Evolutionary conservation across 2,113 vertebrate species (phyloP).

Genomic region (Paramormyrops kingsleyae): DNA sequence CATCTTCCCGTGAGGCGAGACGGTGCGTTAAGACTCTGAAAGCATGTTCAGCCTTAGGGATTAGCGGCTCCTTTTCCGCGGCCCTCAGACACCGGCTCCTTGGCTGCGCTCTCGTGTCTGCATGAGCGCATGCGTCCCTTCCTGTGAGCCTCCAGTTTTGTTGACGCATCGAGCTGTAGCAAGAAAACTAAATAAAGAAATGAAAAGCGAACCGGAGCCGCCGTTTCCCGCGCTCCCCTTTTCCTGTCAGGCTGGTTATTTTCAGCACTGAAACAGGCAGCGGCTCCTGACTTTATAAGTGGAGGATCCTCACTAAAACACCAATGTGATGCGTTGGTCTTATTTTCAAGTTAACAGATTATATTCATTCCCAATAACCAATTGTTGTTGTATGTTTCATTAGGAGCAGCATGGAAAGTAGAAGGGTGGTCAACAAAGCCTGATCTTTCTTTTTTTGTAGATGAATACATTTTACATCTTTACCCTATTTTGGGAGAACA

Average conservation of each 20-base stretch:
- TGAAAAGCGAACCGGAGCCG: not conserved
- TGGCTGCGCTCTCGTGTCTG: not conserved
- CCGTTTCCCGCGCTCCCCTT: not conserved
- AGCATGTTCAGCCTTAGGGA: not conserved
- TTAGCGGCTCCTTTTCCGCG: not conserved
- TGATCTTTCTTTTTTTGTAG: not conserved
- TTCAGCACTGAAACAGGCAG: not conserved
- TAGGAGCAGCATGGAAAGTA: not conserved
- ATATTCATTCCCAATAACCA: not conserved
- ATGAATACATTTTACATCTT: not conserved
- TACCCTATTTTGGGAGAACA: not conserved
- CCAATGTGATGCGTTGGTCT: not conserved
- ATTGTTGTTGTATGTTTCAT: not conserved
- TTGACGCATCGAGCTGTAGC: not conserved
- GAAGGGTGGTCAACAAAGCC: not conserved
- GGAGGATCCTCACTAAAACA: not conserved
- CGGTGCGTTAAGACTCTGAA: not conserved
- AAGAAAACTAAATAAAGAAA: slow-evolving; percentile 3
- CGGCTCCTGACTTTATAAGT: not conserved
- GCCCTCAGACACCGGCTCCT: not conserved
- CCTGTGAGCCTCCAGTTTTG: not conserved
- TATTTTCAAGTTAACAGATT: not conserved
- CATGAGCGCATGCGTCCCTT: not conserved
- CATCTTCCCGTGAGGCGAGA: not conserved
- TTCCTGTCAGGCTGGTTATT: not conserved